Base-by-base conservation (phyloP, 1,140 invertebrate species). In the Eumaeus atala region DNA sequence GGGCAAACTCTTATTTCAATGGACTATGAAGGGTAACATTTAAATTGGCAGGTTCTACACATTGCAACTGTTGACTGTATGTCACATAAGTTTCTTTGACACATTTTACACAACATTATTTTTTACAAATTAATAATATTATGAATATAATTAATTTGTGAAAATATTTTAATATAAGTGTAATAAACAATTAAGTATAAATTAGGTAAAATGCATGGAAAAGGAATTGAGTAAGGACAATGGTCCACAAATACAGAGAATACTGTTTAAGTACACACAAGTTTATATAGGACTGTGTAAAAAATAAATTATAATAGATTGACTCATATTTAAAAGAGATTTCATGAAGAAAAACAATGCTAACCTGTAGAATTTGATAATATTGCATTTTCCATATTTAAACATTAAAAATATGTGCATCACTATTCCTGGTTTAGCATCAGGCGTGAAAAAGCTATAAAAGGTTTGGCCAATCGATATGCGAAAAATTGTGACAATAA, bases 1-100 rank as follows among this genome's bases (percentile, higher is more conserved):
- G 40, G 40, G 16, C 40, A 44, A 44, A 44, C 9, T 17, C 40
- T 44, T 44, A 44, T 44, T 44, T 44, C 16, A 37, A 44, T 44
- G 17, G 14, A 12, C 3, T 11, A 44, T 44, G 17, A 44, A 44
- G 7, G 14, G 40, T 44, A 44, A 1, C 9, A 44, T 44, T 18
- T 16, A 44, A 44, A 44, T 44, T 44, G 40, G 40, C 40, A 44
- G 16, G 9, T 18, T 16, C 40, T 44, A 44, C 12, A 9, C 1
- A 18, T 44, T 9, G 12, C 16, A 44, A 16, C 9, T 16, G 6
- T 44, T 4, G 17, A 44, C n/a, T n/a, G n/a, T n/a, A n/a, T n/a
- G n/a, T n/a, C n/a, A n/a, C 40, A 44, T 16, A 16, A 44, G 17
- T 16, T 16, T 44, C 40, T 44, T 44, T 44, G 40, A 44, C 40